Percentiles rank a stretch among this genome's conserved stretches.
Evolutionary conservation across 2,113 vertebrate species (phyloP).

Genomic region (Pithys albifrons): DNA sequence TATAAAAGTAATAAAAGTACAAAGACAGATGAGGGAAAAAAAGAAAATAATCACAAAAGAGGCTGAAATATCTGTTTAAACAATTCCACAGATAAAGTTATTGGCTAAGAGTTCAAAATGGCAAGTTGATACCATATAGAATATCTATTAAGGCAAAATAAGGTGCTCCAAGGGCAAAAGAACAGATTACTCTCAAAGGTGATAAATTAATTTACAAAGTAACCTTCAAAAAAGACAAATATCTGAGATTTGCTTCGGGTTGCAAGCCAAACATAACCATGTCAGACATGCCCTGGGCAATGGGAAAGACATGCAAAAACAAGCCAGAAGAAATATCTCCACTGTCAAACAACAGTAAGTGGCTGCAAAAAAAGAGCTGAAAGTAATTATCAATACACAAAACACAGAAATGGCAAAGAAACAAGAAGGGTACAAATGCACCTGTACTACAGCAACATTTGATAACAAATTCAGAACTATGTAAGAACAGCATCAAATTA

Average conservation of each 20-base stretch:
- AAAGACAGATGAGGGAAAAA: neutral
- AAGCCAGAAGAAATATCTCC: neutral
- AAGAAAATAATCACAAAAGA: neutral
- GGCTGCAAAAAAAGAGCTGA: neutral
- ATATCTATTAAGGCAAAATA: neutral
- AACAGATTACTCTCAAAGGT: neutral
- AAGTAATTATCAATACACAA: neutral
- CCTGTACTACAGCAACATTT: neutral
- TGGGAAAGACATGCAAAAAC: neutral
- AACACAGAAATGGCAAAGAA: neutral
- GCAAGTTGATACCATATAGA: neutral
- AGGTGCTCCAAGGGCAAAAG: neutral
- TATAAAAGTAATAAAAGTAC: neutral
- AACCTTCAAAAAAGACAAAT: neutral
- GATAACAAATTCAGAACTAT: neutral
- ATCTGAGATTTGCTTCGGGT: neutral
- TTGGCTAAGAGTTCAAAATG: neutral
- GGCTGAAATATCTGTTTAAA: neutral
- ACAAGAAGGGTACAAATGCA: neutral
- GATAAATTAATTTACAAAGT: slow-evolving; percentile 12
- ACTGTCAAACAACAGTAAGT: neutral
- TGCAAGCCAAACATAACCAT: neutral
- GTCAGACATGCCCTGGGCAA: neutral
- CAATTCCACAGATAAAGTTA: neutral
- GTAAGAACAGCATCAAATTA: neutral